Conservation (phyloP, 2,888 invertebrate genomes). For the Athalia circularis region DNA sequence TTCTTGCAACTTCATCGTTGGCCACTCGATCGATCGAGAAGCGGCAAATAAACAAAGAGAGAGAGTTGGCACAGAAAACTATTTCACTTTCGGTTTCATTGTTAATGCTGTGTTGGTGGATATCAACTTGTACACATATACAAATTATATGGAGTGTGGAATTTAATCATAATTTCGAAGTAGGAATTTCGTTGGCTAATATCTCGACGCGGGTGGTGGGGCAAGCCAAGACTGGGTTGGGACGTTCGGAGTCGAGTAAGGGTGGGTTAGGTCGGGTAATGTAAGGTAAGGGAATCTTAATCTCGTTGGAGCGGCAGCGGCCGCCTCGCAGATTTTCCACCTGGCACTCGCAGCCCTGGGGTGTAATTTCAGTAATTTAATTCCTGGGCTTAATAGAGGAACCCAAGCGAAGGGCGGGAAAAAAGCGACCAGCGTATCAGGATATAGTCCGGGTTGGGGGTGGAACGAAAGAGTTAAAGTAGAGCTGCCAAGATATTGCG, state of each 20-base stretch:
- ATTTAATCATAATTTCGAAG: constrained; percentile 59
- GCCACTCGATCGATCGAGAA: constrained; percentile 34
- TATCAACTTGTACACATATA: constrained; percentile 1
- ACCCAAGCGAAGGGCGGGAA: constrained; percentile 45
- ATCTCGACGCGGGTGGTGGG: constrained; percentile 53
- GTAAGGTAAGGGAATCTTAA: constrained; percentile 65
- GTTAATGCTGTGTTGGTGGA: neutral
- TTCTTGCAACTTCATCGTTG: neutral
- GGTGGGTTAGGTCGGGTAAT: constrained; percentile 56
- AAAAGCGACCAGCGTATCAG: constrained; percentile 48
- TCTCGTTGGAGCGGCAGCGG: constrained; percentile 58
- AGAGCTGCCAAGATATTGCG: constrained; percentile 25
- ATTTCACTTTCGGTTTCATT: neutral
- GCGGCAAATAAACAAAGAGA: neutral
- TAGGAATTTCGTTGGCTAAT: constrained; percentile 57
- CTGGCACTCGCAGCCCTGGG: constrained; percentile 59
- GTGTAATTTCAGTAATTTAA: constrained; percentile 66
- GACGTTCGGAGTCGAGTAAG: constrained; percentile 25
- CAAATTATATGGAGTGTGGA: constrained; percentile 45
- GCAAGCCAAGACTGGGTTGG: constrained; percentile 44
- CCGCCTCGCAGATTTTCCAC: constrained; percentile 63
- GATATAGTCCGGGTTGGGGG: constrained; percentile 37
- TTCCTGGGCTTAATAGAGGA: constrained; percentile 60
- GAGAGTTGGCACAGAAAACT: constrained; percentile 22
- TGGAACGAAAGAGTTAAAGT: constrained; percentile 37